phyloP scores from a whole-genome alignment of 2,113 vertebrate genomes.

The Gyps fulvus region DNA sequence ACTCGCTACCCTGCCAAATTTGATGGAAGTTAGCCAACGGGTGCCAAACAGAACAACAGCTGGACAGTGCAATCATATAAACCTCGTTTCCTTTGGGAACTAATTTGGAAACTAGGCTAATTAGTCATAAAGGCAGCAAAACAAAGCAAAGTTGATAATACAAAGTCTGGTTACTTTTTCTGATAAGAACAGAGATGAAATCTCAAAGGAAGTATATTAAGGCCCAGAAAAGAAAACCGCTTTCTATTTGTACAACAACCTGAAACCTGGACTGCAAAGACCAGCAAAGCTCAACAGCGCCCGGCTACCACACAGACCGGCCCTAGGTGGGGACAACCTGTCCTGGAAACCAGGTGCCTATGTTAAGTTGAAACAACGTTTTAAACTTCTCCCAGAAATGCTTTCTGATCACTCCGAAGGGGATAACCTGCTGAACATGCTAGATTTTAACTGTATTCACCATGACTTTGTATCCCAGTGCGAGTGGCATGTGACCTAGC shows the following conservation, averaged over 20 bases:
- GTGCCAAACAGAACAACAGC: neutral
- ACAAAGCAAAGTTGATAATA: neutral
- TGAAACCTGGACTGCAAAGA: neutral
- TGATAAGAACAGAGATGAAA: neutral
- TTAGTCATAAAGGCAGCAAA: neutral
- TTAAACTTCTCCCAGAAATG: neutral
- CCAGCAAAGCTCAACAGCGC: neutral
- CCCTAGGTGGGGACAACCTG: neutral
- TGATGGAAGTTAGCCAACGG: neutral
- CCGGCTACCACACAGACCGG: neutral
- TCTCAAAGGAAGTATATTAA: neutral
- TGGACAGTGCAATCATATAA: neutral
- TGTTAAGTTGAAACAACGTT: neutral
- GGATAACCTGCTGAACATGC: neutral
- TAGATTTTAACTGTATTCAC: neutral
- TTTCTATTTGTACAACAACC: neutral
- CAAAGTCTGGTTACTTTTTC: neutral
- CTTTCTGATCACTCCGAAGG: neutral
- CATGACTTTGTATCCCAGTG: neutral
- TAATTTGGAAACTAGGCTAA: neutral
- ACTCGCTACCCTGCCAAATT: neutral
- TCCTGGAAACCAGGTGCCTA: neutral
- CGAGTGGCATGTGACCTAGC: neutral
- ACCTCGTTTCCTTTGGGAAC: neutral
- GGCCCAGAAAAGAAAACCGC: neutral